Base-by-base conservation (phyloP, 92 coral and sea anemone genomes). In the Plumapathes pennacea region DNA sequence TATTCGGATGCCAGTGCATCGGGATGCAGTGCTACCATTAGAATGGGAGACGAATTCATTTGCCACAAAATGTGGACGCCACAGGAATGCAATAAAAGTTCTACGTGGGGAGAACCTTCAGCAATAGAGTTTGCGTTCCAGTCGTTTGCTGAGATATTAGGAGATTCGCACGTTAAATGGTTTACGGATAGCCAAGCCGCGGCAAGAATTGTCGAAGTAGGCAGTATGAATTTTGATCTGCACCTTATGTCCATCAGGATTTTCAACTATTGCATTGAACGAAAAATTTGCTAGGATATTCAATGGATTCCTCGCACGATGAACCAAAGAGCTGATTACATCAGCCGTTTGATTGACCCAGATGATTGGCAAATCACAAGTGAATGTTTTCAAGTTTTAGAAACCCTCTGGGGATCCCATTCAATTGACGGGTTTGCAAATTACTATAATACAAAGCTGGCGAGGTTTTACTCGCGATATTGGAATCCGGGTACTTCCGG, bases 311-410 rank as follows among this genome's bases (percentile, higher is more conserved):
- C 71, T 45, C 64, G 80, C 23, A 43, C 57, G 25, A 12, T 13
- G 38, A 72, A 60, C 36, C 38, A 31, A 18, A 32, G 53, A 32
- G 81, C 66, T 5, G 59, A 74, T 53, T 74, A 50, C 26, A 54
- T 74, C 15, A 74, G 73, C 44, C 73, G 81, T 17, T 25, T 74
- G 4, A 74, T 63, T 53, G 72, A 62, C 20, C 21, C 61, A 3
- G 81, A 74, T 27, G 81, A 74, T 64, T 74, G 73, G 74, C 81
- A 74, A 19, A 74, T 74, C 36, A 50, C 72, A 18, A 72, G 46
- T 23, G 57, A 27, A 21, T 57, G 57, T 12, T 69, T 69, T 44
- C 12, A 1, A 38, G 15, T 44, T 29, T 32, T 74, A 31, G 69
- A 76, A 9, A 28, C 23, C 15, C 32, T 57, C 39, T 66, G 77